A percentile compares a stretch with the other conserved stretches of the same genome.
phyloP scores from a whole-genome alignment of 1,140 invertebrate species.

The Armadillidium nasatum region DNA sequence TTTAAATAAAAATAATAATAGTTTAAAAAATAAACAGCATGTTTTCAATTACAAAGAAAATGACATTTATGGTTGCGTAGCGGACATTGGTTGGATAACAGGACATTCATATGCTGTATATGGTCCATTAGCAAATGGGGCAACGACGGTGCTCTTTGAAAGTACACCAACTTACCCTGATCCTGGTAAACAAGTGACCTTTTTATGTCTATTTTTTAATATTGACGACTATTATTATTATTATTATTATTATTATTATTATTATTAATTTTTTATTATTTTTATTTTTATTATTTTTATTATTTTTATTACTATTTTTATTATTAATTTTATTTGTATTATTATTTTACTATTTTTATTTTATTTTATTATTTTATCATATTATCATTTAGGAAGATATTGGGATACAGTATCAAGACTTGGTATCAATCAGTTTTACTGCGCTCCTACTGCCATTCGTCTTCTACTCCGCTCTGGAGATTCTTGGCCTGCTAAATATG shows the following conservation, averaged over 20 bases:
- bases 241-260: too few species aligned
- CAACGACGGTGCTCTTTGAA: conserved; percentile 57
- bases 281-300: too few species aligned
- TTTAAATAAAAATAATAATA: too few species aligned
- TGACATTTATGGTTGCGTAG: conserved; percentile 57
- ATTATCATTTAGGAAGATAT: conserved; percentile 51
- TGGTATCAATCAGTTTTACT: conserved; percentile 56
- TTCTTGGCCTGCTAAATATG: conserved; percentile 56
- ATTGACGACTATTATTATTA: too few species aligned
- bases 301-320: too few species aligned
- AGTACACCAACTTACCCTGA: conserved; percentile 57
- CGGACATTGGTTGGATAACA: conserved; percentile 61
- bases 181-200: conserved; percentile 48
- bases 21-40: conserved; percentile 42
- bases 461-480: conserved; percentile 64
- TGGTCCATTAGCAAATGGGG: conserved; percentile 57
- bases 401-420: conserved; percentile 56
- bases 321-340: too few species aligned
- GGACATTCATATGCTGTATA: conserved; percentile 58
- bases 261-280: too few species aligned
- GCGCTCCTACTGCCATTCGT: conserved; percentile 56
- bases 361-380: not conserved
- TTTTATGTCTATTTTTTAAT: not conserved
- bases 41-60: conserved; percentile 54
- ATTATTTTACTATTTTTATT: too few species aligned